Base-by-base conservation (phyloP, 2,888 invertebrate species). In the Hydriomena furcata region DNA sequence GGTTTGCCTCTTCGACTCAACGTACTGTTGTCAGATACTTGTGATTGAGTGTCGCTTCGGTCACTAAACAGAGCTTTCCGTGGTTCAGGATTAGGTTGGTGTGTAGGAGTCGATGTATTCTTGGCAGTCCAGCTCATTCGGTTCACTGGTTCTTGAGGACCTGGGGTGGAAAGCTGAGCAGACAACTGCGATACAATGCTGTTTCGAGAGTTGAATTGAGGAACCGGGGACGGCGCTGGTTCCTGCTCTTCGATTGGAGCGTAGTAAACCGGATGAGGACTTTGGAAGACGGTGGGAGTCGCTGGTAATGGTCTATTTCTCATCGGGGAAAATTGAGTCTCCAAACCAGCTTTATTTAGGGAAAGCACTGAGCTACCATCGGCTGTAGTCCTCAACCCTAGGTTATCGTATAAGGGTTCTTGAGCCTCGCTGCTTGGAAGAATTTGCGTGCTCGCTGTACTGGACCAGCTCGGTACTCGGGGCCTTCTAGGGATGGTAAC, bases 401-500 rank as follows among this genome's bases (percentile, higher is more conserved):
- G 84, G 75, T 97, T 97, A 73, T 97, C 97, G 74, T 97, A 97
- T 13, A 97, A 92, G 0, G 97, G 97, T 69, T 96, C 96, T 47
- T 92, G 91, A 20, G 92, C 86, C 63, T 93, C 92, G 30, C 91
- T 78, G 58, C 88, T 87, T 4, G 85, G 88, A 7, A 76, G 66
- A 58, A 93, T 84, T 55, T 90, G 86, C 2, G 92, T 82, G 84
- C 92, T 70, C 77, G 94, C 68, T 79, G 93, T 81, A 91, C 94
- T 78, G 78, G 94, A 94, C 95, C 96, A 96, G 71, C 95, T 95
- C 1, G 95, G 95, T 0, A 95, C 95, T 56, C 97, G 91, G 0
- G 96, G 96, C 68, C 96, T 91, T 61, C 97, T 91, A 0, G 97
- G 97, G 52, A 97, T 96, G 8, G 97, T 97, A 31, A 96, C 96